These are phyloP conservation scores for Orius insidiosus DNA, from an alignment of 1,140 invertebrate species.

Conservation along the genomic window DNA sequence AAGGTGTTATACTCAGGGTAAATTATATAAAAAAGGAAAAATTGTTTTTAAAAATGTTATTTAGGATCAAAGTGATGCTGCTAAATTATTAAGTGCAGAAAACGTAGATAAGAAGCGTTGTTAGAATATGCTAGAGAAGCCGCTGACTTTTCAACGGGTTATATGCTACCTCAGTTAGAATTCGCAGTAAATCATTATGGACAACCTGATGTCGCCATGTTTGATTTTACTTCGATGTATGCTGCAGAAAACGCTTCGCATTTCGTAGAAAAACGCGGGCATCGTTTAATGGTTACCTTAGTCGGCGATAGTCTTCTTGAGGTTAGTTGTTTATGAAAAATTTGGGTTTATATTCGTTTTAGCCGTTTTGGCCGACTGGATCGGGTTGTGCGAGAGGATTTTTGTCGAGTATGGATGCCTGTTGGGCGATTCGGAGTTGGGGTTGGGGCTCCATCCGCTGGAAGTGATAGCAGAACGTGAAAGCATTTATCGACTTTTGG, in stretches of 20 bases:
- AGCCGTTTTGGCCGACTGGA: slow-evolving; percentile 95
- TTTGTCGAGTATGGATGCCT: slow-evolving; percentile 84
- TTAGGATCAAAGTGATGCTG: slow-evolving; percentile 80
- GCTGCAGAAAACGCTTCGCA: slow-evolving; percentile 86
- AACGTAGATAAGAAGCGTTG: slow-evolving; percentile 80
- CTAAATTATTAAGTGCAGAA: slow-evolving; percentile 61
- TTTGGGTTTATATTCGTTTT: slow-evolving; percentile 22
- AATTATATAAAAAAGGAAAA: slow-evolving; percentile 25
- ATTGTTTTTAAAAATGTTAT: slow-evolving; percentile 16
- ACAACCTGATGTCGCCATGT: slow-evolving; percentile 96
- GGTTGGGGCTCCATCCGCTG: slow-evolving; percentile 48
- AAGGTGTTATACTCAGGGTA: slow-evolving; percentile 72
- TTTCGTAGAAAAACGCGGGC: slow-evolving; percentile 57
- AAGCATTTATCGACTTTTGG: slow-evolving; percentile 58
- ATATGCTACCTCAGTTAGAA: slow-evolving; percentile 73
- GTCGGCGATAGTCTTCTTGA: slow-evolving; percentile 93
- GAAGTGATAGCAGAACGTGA: slow-evolving; percentile 87
- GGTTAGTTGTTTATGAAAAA: slow-evolving; percentile 29
- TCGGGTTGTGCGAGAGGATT: slow-evolving; percentile 95
- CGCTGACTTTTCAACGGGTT: slow-evolving; percentile 88
- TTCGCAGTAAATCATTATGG: slow-evolving; percentile 98
- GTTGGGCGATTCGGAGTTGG: slow-evolving; percentile 85
- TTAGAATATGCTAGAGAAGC: slow-evolving; percentile 89
- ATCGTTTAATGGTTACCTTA: slow-evolving; percentile 66
- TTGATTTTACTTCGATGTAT: slow-evolving; percentile 99